Evolutionary conservation across 2,113 vertebrate species (phyloP).

Genomic region (Mandrillus leucophaeus): DNA sequence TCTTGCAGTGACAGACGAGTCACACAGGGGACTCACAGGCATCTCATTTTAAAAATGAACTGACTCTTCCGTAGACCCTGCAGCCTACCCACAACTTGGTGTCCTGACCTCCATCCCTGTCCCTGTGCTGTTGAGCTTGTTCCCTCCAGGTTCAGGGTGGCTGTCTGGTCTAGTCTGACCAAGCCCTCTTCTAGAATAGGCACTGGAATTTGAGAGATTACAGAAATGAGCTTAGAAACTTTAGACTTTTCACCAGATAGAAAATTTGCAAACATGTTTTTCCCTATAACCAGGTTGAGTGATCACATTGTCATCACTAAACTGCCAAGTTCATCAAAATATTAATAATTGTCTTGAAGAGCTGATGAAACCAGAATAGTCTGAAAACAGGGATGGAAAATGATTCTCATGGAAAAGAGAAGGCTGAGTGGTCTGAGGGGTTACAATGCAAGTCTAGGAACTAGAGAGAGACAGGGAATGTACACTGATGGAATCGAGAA

Average conservation of each 20-base stretch:
- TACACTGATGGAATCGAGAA: background rate
- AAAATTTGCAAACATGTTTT: background rate
- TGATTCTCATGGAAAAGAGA: background rate
- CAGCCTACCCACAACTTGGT: accelerated
- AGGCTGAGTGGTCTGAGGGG: background rate
- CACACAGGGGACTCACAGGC: accelerated
- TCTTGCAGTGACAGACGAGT: accelerated
- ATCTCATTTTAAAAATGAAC: background rate
- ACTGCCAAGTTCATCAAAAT: too few relatives aligned
- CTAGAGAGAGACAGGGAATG: background rate
- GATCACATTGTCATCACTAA: background rate
- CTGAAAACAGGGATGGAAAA: background rate
- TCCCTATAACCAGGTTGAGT: background rate
- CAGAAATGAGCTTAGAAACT: background rate
- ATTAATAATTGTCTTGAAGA: background rate
- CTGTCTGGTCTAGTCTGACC: background rate
- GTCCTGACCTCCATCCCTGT: accelerated
- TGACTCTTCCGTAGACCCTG: background rate
- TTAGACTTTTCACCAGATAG: background rate
- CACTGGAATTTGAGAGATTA: background rate
- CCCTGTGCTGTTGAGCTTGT: background rate
- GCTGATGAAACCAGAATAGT: background rate
- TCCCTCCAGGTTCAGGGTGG: accelerated
- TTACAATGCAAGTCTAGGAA: accelerated
- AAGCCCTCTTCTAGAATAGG: background rate